phyloP scores from a whole-genome alignment of 30 jellyfish, hydroid and myxozoan species.

The Pelagia noctiluca region DNA sequence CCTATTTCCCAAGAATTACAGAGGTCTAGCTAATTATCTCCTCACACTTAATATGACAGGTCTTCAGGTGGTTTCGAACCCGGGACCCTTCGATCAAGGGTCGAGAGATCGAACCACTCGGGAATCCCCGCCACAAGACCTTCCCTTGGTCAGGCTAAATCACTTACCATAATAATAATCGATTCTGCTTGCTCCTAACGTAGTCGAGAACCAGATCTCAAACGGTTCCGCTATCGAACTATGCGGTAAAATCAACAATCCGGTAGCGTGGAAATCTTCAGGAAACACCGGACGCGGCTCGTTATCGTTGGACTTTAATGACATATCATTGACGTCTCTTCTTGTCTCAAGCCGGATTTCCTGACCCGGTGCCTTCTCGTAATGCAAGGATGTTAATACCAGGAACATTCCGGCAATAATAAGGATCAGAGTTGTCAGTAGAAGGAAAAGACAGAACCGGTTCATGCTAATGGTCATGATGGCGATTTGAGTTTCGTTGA shows the following conservation, averaged over 20 bases:
- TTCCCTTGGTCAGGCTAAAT: no score
- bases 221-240: conserved; percentile 97
- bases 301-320: neutral
- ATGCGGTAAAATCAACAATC: conserved; percentile 90
- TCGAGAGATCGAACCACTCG: no score
- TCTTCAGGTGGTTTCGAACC: no score
- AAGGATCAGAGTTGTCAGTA: conserved; percentile 21
- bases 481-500: neutral
- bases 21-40: no score
- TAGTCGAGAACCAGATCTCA: conserved; percentile 95
- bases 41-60: no score
- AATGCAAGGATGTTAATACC: conserved; percentile 45
- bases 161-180: conserved; percentile 94
- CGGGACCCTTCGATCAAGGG: no score
- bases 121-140: no score
- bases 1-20: no score
- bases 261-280: conserved; percentile 92
- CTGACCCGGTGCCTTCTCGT: conserved; percentile 4
- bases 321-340: conserved; percentile 1
- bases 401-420: conserved; percentile 59
- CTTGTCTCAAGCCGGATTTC: conserved; percentile 10
- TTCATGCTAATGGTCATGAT: conserved; percentile 16
- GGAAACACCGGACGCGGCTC: conserved; percentile 83
- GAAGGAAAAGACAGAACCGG: conserved; percentile 46
- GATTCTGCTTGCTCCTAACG: conserved; percentile 81